Base-by-base conservation (phyloP, 2,888 invertebrate genomes). In the Agrochola lychnidis region DNA sequence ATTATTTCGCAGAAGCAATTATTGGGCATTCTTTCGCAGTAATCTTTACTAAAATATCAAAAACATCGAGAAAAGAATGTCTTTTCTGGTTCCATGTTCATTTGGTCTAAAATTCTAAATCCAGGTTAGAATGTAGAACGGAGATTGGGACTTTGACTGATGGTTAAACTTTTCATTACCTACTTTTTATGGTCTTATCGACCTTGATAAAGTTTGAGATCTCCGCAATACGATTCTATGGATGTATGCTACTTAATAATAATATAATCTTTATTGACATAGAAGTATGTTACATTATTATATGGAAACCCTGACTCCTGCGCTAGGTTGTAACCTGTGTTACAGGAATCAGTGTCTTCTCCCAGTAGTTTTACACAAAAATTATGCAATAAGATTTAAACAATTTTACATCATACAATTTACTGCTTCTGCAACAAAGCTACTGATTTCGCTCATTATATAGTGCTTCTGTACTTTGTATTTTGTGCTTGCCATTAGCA, bases 401-500 rank as follows among this genome's bases (percentile, higher is more conserved):
- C n/a, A n/a, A n/a, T n/a, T n/a, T n/a, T n/a, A n/a, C n/a, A n/a
- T n/a, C n/a, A n/a, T n/a, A n/a, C n/a, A n/a, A n/a, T n/a, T n/a
- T n/a, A n/a, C n/a, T n/a, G n/a, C n/a, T n/a, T n/a, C n/a, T n/a
- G n/a, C n/a, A n/a, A n/a, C n/a, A n/a, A n/a, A n/a, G n/a, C n/a
- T n/a, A 22, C 4, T 48, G 16, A 6, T n/a, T 16, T n/a, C 16
- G 3, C 53, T 36, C 9, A 3, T n/a, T 16, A 0, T 16, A 53
- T 53, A n/a, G 4, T 10, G 4, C 9, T 75, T 63, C 62, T 71
- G 56, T 16, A n/a, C 4, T 5, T 48, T 16, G n/a, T 22, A 53
- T 9, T 4, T 51, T 51, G 14, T 57, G n/a, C 0, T 62, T 59
- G 56, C 71, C 25, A 57, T 79, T 61, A 62, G 45, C 62, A 66